Conservation (phyloP, 2,113 vertebrate species). For the Marmota flaviventris region DNA sequence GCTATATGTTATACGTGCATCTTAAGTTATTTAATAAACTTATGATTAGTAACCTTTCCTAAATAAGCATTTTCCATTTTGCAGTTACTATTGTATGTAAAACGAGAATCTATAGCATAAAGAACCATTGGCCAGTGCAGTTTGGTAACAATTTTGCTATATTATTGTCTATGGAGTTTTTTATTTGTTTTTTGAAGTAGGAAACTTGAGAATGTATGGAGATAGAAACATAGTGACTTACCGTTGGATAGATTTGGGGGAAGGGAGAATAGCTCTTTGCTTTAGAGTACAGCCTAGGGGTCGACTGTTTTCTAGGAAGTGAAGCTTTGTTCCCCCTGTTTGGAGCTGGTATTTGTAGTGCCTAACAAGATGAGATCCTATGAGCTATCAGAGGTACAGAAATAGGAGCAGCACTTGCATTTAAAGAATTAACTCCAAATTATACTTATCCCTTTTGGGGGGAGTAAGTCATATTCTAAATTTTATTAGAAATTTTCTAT, state of each 20-base stretch:
- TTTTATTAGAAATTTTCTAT: constrained; percentile 25
- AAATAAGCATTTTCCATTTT: background rate
- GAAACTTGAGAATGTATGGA: background rate
- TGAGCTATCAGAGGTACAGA: background rate
- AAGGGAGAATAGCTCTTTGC: background rate
- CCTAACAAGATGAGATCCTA: background rate
- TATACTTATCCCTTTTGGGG: background rate
- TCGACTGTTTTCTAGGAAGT: background rate
- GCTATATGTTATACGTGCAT: background rate
- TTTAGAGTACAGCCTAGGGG: background rate
- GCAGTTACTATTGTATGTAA: background rate
- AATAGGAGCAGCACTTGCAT: background rate
- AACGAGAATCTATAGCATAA: background rate
- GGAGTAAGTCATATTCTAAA: constrained; percentile 40
- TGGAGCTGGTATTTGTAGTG: background rate
- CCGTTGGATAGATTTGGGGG: background rate
- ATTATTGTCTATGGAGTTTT: background rate
- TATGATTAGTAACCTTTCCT: background rate
- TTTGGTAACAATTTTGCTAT: background rate
- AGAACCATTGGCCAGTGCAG: background rate
- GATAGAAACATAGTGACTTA: background rate
- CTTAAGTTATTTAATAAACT: constrained; percentile 32
- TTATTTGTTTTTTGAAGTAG: background rate
- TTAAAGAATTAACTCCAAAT: background rate
- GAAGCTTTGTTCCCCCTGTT: background rate